These are phyloP conservation scores for Hydrocynus forskahlii DNA, from an alignment of 2,797 vertebrate genomes.

Conservation along the genomic window DNA sequence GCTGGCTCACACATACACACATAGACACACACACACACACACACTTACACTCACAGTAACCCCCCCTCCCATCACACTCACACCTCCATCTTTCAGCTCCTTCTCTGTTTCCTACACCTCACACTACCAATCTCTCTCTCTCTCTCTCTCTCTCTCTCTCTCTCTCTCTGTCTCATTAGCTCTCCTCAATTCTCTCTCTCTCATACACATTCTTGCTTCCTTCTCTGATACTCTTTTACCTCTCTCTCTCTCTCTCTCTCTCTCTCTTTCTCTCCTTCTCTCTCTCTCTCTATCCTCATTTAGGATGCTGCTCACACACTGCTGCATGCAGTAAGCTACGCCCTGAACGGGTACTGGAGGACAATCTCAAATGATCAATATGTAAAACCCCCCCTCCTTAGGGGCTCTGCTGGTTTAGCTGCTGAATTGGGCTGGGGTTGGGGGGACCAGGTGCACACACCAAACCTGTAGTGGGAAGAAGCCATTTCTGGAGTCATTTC, in stretches of 20 bases:
- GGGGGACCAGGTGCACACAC: slow-evolving; percentile 1
- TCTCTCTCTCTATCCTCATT: slow-evolving; percentile 54
- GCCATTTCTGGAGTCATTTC: neutral
- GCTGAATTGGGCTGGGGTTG: slow-evolving; percentile 41
- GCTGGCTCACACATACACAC: slow-evolving; percentile 48
- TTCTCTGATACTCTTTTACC: slow-evolving; percentile 1
- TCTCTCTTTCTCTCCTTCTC: slow-evolving; percentile 15
- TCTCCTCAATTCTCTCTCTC: slow-evolving; percentile 41
- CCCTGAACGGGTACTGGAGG: slow-evolving; percentile 68
- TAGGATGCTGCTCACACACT: slow-evolving; percentile 78
- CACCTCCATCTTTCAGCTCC: slow-evolving; percentile 15
- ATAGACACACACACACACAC: slow-evolving; percentile 23
- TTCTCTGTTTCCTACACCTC: slow-evolving; percentile 23
- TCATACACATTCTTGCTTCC: slow-evolving; percentile 24
- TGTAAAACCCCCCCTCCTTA: slow-evolving; percentile 57
- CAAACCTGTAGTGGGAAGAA: slow-evolving; percentile 9
- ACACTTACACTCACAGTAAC: slow-evolving; percentile 26
- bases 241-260: slow-evolving; percentile 40
- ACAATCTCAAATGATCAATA: slow-evolving; percentile 73
- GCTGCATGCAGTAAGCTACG: slow-evolving; percentile 75
- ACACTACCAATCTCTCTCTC: slow-evolving; percentile 34
- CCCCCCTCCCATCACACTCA: slow-evolving; percentile 38
- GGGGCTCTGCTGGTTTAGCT: slow-evolving; percentile 45
- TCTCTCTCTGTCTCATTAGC: slow-evolving; percentile 25
- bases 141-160: slow-evolving; percentile 10